These are phyloP conservation scores for Chloroclysta siterata DNA, from an alignment of 2,888 invertebrate species.

Conservation along the genomic window DNA sequence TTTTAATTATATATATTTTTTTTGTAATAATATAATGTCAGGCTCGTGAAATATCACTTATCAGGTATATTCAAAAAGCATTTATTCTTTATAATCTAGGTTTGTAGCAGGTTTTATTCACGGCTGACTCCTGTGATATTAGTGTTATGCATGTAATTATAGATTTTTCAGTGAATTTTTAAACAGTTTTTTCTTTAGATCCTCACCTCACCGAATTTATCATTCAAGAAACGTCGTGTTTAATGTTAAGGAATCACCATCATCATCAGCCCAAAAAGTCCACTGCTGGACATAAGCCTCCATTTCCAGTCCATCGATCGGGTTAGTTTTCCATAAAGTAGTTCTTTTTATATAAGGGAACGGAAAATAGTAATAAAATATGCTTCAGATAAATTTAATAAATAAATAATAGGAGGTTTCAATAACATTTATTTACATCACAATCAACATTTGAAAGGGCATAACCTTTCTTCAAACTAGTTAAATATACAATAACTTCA, in stretches of 20 bases:
- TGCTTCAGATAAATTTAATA: neutral
- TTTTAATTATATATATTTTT: neutral
- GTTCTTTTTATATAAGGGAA: neutral
- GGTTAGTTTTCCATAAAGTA: too few relatives aligned
- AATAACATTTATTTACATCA: conserved; percentile 11
- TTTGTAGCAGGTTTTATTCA: conserved; percentile 35
- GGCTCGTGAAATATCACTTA: neutral
- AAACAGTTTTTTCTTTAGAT: conserved; percentile 30
- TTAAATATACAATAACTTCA: too few relatives aligned
- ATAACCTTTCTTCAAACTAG: too few relatives aligned
- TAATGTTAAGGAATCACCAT: too few relatives aligned
- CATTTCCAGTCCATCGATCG: too few relatives aligned
- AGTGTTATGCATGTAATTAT: conserved; percentile 55
- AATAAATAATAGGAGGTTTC: neutral
- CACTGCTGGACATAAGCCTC: too few relatives aligned
- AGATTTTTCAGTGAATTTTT: conserved; percentile 44
- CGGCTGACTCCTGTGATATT: conserved; percentile 76
- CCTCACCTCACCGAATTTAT: neutral
- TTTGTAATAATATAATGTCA: neutral
- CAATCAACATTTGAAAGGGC: neutral
- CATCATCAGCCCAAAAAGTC: too few relatives aligned
- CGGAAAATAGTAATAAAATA: neutral
- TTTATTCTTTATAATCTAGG: neutral
- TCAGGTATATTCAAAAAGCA: conserved; percentile 8
- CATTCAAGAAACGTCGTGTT: neutral